phyloP scores from a whole-genome alignment of 2,113 vertebrate species.

The Protomyctophum bolini region DNA sequence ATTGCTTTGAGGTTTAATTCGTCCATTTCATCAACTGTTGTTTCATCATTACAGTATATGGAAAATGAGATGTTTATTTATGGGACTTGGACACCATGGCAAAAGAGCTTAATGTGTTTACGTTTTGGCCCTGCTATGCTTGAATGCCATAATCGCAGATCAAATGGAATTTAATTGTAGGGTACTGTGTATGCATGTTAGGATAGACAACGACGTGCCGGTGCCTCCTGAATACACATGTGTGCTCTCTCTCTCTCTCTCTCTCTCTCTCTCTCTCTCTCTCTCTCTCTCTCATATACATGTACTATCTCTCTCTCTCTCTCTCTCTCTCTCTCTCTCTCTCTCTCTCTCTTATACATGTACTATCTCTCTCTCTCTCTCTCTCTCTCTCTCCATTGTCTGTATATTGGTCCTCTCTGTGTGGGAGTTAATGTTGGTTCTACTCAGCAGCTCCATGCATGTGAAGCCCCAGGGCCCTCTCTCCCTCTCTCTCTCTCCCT shows the following conservation, averaged over 20 bases:
- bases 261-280: background rate
- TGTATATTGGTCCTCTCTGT: conserved; percentile 19
- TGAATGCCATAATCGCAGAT: background rate
- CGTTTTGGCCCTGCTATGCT: background rate
- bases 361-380: no score
- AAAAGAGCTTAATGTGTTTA: background rate
- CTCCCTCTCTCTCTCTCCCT: conserved; percentile 24
- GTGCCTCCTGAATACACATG: background rate
- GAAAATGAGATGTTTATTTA: background rate
- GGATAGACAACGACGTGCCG: background rate
- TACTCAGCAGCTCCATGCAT: conserved; percentile 36
- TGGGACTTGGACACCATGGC: conserved; percentile 9
- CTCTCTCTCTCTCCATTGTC: background rate
- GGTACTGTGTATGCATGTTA: background rate
- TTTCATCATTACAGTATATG: background rate
- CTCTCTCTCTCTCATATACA: no score
- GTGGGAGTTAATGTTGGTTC: conserved; percentile 44
- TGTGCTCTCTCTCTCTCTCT: background rate
- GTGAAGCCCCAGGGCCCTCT: conserved; percentile 41
- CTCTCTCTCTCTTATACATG: background rate
- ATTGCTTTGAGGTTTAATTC: background rate
- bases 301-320: no score
- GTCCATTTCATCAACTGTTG: background rate
- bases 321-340: background rate
- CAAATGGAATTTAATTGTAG: background rate